phyloP scores from a whole-genome alignment of 2,888 invertebrate genomes.

The Cerastis rubricosa region DNA sequence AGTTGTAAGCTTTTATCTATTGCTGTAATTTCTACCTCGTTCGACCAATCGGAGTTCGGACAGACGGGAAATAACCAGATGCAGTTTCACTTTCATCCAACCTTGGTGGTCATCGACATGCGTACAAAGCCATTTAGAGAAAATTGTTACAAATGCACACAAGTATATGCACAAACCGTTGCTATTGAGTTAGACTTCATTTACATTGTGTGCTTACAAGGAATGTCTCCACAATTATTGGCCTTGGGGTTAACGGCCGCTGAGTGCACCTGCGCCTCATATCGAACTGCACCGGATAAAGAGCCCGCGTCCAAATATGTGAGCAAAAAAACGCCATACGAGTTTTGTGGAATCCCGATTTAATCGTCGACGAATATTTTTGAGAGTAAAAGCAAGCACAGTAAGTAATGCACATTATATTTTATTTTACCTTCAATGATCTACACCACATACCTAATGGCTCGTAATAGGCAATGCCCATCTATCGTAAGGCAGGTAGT shows the following conservation, averaged over 20 bases:
- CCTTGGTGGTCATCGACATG: slow-evolving; percentile 83
- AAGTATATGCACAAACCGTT: slow-evolving; percentile 50
- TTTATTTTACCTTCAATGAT: slow-evolving; percentile 10
- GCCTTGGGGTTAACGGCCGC: slow-evolving; percentile 83
- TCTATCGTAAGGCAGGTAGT: slow-evolving; percentile 31
- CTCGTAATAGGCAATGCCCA: slow-evolving; percentile 10
- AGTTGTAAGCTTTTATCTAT: slow-evolving; percentile 66
- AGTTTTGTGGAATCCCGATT: slow-evolving; percentile 72
- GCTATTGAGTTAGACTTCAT: slow-evolving; percentile 50
- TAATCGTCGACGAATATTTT: slow-evolving; percentile 49
- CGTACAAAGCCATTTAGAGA: slow-evolving; percentile 71
- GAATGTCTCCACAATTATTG: slow-evolving; percentile 75
- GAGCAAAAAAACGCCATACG: slow-evolving; percentile 79
- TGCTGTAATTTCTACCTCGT: slow-evolving; percentile 76
- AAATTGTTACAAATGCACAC: slow-evolving; percentile 66
- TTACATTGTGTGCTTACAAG: slow-evolving; percentile 67
- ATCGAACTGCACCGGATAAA: slow-evolving; percentile 75
- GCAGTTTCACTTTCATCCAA: slow-evolving; percentile 85
- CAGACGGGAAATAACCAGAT: slow-evolving; percentile 76
- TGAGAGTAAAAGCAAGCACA: slow-evolving; percentile 47
- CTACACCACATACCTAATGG: not conserved
- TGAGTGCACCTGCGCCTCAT: slow-evolving; percentile 83
- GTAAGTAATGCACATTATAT: slow-evolving; percentile 10
- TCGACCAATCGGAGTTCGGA: slow-evolving; percentile 68
- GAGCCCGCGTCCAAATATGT: slow-evolving; percentile 81